Percentiles rank a stretch among this genome's conserved stretches.
Conservation (phyloP, 2,797 vertebrate species). For the Liparis tanakae region DNA sequence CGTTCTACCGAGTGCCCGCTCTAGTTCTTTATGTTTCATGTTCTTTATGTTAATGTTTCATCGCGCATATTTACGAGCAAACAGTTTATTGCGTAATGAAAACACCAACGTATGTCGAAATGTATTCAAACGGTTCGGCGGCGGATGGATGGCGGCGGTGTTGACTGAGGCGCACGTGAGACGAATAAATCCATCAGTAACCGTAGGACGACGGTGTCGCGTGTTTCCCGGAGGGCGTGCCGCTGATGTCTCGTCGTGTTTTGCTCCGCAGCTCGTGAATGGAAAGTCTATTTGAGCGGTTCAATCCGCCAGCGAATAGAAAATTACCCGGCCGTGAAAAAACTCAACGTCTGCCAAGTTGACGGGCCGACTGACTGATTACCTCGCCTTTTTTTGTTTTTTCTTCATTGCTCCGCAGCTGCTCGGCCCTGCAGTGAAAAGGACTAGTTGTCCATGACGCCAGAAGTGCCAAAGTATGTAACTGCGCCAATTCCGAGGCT, state of each 20-base stretch:
- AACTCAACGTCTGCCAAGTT: slow-evolving; percentile 26
- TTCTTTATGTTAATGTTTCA: no score
- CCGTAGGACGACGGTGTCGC: no score
- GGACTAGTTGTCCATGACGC: slow-evolving; percentile 44
- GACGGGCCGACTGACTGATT: slow-evolving; percentile 35
- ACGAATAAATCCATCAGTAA: no score
- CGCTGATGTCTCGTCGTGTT: not conserved
- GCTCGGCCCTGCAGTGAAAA: slow-evolving; percentile 60
- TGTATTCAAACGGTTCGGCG: no score
- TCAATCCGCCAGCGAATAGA: slow-evolving; percentile 1
- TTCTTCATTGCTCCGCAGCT: slow-evolving; percentile 45
- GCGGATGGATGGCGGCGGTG: no score
- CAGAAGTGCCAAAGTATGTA: slow-evolving; percentile 37
- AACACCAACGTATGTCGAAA: no score
- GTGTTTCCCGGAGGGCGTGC: no score
- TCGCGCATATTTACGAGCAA: no score
- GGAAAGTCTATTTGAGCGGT: not conserved
- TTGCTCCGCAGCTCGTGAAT: not conserved
- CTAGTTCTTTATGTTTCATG: no score
- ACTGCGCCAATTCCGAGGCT: slow-evolving; percentile 45
- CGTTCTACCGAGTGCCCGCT: no score
- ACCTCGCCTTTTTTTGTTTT: slow-evolving; percentile 33
- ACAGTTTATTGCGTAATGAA: no score
- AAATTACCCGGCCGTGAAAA: slow-evolving; percentile 15
- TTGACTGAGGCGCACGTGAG: no score